Percentiles rank a stretch among this genome's conserved stretches.
Conservation (phyloP, 2,113 vertebrate genomes). For the Corythaeola cristata region DNA sequence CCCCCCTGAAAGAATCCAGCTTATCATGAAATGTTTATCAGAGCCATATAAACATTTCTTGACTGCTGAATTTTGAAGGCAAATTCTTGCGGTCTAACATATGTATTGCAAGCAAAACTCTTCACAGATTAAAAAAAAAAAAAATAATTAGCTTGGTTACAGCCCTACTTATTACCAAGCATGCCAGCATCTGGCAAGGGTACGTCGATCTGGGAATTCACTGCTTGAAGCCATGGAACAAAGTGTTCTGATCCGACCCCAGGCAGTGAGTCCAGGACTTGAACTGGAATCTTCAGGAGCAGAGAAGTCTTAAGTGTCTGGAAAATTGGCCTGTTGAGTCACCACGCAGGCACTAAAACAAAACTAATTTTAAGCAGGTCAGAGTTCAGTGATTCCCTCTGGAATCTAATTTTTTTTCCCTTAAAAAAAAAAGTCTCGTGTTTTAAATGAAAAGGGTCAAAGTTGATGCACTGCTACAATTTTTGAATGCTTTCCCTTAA, state of each 20-base stretch:
- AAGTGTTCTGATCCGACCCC: conserved; percentile 76
- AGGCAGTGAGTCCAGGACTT: conserved; percentile 70
- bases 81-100: conserved; percentile 54
- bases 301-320: conserved; percentile 77
- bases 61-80: conserved; percentile 64
- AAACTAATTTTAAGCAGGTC: conserved; percentile 87
- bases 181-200: conserved; percentile 76
- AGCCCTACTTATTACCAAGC: conserved; percentile 62
- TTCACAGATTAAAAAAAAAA: not conserved
- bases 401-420: conserved; percentile 73
- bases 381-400: conserved; percentile 82
- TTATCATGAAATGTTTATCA: conserved; percentile 76
- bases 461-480: conserved; percentile 78
- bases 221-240: conserved; percentile 73
- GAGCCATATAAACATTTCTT: conserved; percentile 74
- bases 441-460: conserved; percentile 82
- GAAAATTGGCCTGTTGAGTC: conserved; percentile 82
- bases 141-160: conserved; percentile 36
- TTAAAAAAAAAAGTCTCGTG: conserved; percentile 69
- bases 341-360: conserved; percentile 80
- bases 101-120: conserved; percentile 33
- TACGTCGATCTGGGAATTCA: conserved; percentile 72
- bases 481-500: conserved; percentile 83
- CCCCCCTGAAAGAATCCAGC: conserved; percentile 45
- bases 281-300: conserved; percentile 79